These are phyloP conservation scores for Phortica okadai DNA, from an alignment of 2,888 invertebrate species.

Conservation along the genomic window DNA sequence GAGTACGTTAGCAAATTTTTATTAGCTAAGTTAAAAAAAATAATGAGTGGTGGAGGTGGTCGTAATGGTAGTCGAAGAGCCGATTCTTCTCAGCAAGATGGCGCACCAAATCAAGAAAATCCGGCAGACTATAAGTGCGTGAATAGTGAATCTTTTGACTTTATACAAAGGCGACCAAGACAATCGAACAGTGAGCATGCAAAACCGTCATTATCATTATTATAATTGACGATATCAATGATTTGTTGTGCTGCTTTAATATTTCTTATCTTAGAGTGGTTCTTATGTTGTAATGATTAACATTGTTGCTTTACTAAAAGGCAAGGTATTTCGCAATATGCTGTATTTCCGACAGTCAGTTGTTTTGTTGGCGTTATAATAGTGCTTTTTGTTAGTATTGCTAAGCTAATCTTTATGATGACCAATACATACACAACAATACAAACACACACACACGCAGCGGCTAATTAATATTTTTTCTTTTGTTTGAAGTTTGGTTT, in stretches of 20 bases:
- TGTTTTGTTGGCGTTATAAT: neutral
- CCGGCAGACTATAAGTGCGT: neutral
- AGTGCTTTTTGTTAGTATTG: neutral
- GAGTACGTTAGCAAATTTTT: neutral
- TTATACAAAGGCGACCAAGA: conserved; percentile 9
- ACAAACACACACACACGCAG: neutral
- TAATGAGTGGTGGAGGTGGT: neutral
- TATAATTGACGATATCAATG: too few relatives aligned
- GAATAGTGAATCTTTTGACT: conserved; percentile 15
- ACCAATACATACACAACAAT: neutral
- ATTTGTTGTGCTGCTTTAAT: too few relatives aligned
- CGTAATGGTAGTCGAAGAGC: too few relatives aligned
- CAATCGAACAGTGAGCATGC: conserved; percentile 15
- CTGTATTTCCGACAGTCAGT: neutral
- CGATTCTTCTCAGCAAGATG: too few relatives aligned
- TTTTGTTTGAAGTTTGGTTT: neutral
- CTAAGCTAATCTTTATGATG: conserved; percentile 2
- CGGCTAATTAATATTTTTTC: neutral
- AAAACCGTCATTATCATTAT: neutral
- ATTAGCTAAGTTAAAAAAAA: too few relatives aligned
- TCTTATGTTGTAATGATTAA: too few relatives aligned
- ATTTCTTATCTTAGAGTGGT: too few relatives aligned
- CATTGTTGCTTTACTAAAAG: neutral
- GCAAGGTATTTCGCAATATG: conserved; percentile 1
- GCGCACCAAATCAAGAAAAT: neutral